These are phyloP conservation scores for Thermophis baileyi DNA, from an alignment of 2,113 vertebrate genomes.

Conservation along the genomic window DNA sequence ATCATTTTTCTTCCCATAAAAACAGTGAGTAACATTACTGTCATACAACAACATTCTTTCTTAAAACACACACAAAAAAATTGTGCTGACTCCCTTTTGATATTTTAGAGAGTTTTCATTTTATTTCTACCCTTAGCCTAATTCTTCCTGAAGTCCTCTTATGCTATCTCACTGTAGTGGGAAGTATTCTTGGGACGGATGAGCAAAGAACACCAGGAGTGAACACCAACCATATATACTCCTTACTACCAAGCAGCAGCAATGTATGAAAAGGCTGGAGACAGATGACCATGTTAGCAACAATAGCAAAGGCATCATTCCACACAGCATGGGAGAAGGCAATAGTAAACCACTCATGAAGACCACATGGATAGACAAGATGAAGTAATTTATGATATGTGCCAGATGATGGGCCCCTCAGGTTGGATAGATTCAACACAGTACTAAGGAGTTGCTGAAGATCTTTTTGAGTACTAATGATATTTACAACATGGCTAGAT, in stretches of 20 bases:
- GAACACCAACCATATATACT: background rate
- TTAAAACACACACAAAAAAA: background rate
- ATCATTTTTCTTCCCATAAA: conserved; percentile 48
- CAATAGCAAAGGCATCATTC: background rate
- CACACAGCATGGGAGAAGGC: background rate
- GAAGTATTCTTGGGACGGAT: background rate
- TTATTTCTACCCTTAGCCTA: background rate
- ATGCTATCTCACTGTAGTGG: background rate
- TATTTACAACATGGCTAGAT: background rate
- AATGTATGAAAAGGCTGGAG: background rate
- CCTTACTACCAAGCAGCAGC: background rate
- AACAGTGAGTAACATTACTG: conserved; percentile 7
- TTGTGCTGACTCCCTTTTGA: background rate
- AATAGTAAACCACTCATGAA: background rate
- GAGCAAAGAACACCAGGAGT: background rate
- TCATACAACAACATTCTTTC: background rate
- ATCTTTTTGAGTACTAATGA: background rate
- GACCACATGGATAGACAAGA: background rate
- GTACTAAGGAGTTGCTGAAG: background rate
- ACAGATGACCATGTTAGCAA: background rate
- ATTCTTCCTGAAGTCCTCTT: background rate
- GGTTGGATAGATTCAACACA: background rate
- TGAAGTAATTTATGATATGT: background rate
- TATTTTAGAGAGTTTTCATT: background rate
- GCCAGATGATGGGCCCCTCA: background rate